Base-by-base conservation (phyloP, 2,888 invertebrate species). In the Temnothorax unifasciatus region DNA sequence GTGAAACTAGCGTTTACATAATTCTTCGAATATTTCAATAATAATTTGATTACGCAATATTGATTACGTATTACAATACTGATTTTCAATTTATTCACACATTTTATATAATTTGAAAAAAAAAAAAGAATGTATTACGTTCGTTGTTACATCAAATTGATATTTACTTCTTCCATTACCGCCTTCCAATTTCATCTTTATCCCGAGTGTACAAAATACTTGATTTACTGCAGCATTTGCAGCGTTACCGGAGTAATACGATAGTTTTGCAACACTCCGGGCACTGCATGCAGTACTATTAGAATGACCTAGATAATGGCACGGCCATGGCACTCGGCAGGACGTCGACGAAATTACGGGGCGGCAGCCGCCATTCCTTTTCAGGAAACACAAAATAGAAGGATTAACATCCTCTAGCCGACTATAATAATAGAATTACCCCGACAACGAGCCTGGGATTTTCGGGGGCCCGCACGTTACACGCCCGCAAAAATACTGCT, bases 371-470 rank as follows among this genome's bases (percentile, higher is more conserved):
- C 29, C 25, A 21, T 50, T 54, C 79, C 79, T 79, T 79, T 79
- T 69, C 79, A 50, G 25, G 1, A 18, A 47, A 81, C 79, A 47
- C 79, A 81, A 81, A 81, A 81, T 81, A 59, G 79, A 81, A 71
- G 79, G 79, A 81, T 81, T 81, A 81, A 81, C 79, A 71, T 71
- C 71, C 79, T 69, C 69, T 71, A 38, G 66, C 66, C 66, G 71
- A 81, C 79, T 81, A 81, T 81, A 81, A 71, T 81, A 81, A 81
- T 81, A 81, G 79, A 81, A 81, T 81, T 81, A 81, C 59, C 79
- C 59, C 79, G 79, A 81, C 79, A 81, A 71, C 79, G 79, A 69
- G 71, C 69, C 18, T 13, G 79, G 79, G 79, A 81, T 81, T 81
- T 81, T 71, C 59, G 59, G 59, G 47, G 44, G 25, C 59, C 47